These are phyloP conservation scores for Triops longicaudatus DNA, from an alignment of 1,140 invertebrate species.

Conservation along the genomic window DNA sequence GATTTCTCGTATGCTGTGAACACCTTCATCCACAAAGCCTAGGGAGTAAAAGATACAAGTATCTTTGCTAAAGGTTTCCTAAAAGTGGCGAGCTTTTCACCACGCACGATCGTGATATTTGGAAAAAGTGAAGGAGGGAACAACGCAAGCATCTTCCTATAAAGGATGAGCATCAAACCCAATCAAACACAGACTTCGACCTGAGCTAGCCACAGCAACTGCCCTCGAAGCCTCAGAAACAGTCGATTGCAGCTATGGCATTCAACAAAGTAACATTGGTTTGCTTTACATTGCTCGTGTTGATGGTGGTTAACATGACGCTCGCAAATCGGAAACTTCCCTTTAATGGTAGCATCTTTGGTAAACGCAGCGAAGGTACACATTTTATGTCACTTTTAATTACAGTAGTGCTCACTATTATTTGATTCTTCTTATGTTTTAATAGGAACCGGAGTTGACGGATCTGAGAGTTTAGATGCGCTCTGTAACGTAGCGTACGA, in stretches of 20 bases:
- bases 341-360: background rate
- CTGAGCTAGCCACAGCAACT: background rate
- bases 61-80: background rate
- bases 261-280: background rate
- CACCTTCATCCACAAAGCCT: background rate
- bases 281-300: background rate
- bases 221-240: background rate
- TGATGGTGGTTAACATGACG: background rate
- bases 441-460: background rate
- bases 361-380: background rate
- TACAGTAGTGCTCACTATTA: background rate
- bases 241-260: background rate
- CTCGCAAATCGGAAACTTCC: slow-evolving; percentile 1
- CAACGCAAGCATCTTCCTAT: background rate
- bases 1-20: background rate
- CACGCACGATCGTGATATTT: background rate
- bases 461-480: background rate
- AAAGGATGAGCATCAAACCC: background rate
- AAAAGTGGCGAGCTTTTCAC: background rate
- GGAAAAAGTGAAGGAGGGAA: background rate
- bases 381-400: background rate
- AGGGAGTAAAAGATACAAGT: background rate
- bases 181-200: background rate
- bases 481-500: background rate
- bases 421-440: background rate